Percentiles rank a stretch among this genome's conserved stretches.
phyloP scores from a whole-genome alignment of 64 coral and sea anemone species.

The Pocillopora verrucosa region DNA sequence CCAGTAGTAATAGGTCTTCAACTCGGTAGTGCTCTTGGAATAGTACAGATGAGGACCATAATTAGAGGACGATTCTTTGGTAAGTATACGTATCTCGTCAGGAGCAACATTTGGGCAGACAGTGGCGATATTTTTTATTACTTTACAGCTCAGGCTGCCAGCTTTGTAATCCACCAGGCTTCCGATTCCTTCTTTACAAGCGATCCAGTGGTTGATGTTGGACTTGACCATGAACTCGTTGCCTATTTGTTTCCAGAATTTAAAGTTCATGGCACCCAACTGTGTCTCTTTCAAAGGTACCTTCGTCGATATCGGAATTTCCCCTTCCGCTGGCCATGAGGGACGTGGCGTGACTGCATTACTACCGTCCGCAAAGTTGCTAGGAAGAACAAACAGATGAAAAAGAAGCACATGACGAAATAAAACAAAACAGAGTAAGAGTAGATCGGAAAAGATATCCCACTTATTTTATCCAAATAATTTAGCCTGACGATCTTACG shows the following conservation, averaged over 20 bases:
- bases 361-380: neutral
- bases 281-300: constrained; percentile 13
- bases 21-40: neutral
- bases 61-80: constrained; percentile 4
- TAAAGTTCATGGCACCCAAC: constrained; percentile 37
- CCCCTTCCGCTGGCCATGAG: constrained; percentile 18
- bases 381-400: neutral
- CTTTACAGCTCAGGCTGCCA: constrained; percentile 22
- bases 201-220: constrained; percentile 73
- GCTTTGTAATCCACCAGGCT: constrained; percentile 44
- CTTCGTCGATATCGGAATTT: constrained; percentile 9
- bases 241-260: constrained; percentile 29
- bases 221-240: constrained; percentile 50
- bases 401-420: neutral
- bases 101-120: neutral
- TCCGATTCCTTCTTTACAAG: constrained; percentile 34
- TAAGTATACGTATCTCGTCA: constrained; percentile 16
- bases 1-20: constrained; percentile 44
- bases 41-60: constrained; percentile 37
- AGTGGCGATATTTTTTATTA: constrained; percentile 40
- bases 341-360: constrained; percentile 46
- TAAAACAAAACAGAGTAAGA: neutral
- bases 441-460: too few relatives aligned
- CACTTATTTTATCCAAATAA: too few relatives aligned
- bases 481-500: too few relatives aligned